phyloP scores from a whole-genome alignment of 2,113 vertebrate genomes.

The Numenius arquata region DNA sequence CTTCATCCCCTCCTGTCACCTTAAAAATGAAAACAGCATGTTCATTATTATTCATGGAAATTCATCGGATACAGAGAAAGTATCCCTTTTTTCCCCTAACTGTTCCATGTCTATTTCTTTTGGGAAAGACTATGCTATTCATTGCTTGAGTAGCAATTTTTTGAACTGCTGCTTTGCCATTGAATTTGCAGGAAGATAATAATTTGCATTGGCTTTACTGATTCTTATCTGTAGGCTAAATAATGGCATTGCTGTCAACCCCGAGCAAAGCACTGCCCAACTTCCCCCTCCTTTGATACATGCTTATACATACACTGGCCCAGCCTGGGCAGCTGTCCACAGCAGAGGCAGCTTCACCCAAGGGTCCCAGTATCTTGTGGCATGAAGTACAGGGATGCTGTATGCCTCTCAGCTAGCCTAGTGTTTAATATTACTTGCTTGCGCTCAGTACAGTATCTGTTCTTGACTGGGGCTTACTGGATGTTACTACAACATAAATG shows the following conservation, averaged over 20 bases:
- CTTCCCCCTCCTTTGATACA: not conserved
- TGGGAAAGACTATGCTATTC: conserved; percentile 2
- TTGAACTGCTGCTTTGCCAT: not conserved
- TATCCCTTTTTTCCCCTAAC: not conserved
- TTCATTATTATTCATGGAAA: conserved; percentile 62
- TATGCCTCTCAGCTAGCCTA: not conserved
- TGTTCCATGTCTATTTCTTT: conserved; percentile 23
- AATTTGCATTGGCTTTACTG: not conserved
- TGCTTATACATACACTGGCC: accelerated
- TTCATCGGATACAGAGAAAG: not conserved
- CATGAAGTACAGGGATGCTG: not conserved
- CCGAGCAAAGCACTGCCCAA: not conserved
- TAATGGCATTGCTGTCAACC: not conserved
- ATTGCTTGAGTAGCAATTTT: not conserved
- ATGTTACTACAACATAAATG: not conserved
- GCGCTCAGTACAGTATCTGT: not conserved
- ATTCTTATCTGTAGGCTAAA: not conserved
- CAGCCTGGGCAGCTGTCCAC: not conserved
- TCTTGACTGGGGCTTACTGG: not conserved
- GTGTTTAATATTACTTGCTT: not conserved
- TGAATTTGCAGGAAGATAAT: not conserved
- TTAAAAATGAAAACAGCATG: conserved; percentile 56
- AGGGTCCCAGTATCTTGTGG: not conserved
- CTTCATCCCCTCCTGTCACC: conserved; percentile 27
- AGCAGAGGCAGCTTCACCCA: not conserved